phyloP scores from a whole-genome alignment of 2,888 invertebrate species.

The Mesorhabditis sp. region DNA sequence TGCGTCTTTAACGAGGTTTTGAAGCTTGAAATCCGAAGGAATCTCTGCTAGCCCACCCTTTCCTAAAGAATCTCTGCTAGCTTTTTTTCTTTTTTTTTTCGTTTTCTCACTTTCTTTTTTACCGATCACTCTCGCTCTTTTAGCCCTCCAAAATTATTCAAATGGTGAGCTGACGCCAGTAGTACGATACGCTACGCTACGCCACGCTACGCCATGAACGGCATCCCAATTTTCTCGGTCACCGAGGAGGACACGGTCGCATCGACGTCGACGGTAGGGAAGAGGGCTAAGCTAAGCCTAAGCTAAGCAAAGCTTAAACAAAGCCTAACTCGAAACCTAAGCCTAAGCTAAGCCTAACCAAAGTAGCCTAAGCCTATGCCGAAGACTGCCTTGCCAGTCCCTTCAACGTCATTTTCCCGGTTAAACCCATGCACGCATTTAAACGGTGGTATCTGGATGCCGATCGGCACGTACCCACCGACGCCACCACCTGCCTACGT shows the following conservation, averaged over 20 bases:
- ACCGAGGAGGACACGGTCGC: not conserved
- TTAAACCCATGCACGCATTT: too few relatives aligned
- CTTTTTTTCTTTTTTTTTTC: not conserved
- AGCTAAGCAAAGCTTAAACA: not conserved
- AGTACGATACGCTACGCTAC: not conserved
- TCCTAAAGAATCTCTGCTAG: not conserved
- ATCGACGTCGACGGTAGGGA: too few relatives aligned
- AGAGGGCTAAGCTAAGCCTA: not conserved
- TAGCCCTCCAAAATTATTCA: not conserved
- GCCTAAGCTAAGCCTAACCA: not conserved
- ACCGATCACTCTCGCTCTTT: not conserved
- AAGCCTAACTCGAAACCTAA: slow-evolving; percentile 3
- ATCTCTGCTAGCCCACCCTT: not conserved
- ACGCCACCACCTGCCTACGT: too few relatives aligned
- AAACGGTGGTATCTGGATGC: too few relatives aligned
- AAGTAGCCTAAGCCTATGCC: not conserved
- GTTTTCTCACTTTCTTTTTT: slow-evolving; percentile 2
- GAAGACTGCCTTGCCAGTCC: not conserved
- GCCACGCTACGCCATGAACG: not conserved
- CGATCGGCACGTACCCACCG: too few relatives aligned
- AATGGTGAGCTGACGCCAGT: not conserved
- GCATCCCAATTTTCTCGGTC: slow-evolving; percentile 3
- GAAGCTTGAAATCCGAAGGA: too few relatives aligned
- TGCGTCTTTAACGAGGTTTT: too few relatives aligned
- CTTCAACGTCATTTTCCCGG: too few relatives aligned